Conservation (phyloP, 2,797 vertebrate genomes). For the Clarias fuscus region DNA sequence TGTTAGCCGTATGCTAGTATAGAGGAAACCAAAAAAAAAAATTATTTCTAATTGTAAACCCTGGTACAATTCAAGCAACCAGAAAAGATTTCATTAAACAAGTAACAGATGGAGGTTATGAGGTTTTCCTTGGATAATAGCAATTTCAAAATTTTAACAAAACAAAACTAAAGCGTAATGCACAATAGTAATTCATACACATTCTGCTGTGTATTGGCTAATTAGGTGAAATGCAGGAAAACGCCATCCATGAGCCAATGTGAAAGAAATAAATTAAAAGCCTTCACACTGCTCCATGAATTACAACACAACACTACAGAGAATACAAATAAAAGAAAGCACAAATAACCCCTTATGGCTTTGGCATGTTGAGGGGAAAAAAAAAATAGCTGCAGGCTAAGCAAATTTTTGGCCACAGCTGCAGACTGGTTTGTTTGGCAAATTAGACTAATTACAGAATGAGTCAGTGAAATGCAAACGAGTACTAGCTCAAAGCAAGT, state of each 20-base stretch:
- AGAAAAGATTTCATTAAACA: neutral
- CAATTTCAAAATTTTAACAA: neutral
- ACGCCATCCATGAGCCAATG: no score
- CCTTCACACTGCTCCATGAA: conserved; percentile 27
- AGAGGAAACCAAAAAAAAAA: neutral
- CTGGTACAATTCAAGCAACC: neutral
- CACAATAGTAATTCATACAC: neutral
- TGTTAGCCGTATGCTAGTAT: neutral
- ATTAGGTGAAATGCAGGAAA: neutral
- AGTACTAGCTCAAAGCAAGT: conserved; percentile 14
- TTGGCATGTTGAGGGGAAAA: conserved; percentile 20
- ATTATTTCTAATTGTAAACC: neutral
- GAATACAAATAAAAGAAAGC: conserved; percentile 46
- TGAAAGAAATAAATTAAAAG: conserved; percentile 50
- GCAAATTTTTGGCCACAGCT: conserved; percentile 29
- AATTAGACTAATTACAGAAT: conserved; percentile 34
- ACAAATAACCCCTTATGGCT: conserved; percentile 47
- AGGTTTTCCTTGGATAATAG: neutral
- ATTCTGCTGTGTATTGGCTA: neutral
- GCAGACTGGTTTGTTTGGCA: conserved; percentile 38
- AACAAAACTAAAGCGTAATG: neutral
- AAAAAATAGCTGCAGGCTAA: conserved; percentile 41
- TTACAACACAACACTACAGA: conserved; percentile 29
- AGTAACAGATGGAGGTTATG: neutral
- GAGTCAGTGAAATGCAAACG: conserved; percentile 27